A percentile compares a stretch with the other conserved stretches of the same genome.
These are phyloP conservation scores for Fulmarus glacialis DNA, from an alignment of 2,113 vertebrate species.

Conservation along the genomic window DNA sequence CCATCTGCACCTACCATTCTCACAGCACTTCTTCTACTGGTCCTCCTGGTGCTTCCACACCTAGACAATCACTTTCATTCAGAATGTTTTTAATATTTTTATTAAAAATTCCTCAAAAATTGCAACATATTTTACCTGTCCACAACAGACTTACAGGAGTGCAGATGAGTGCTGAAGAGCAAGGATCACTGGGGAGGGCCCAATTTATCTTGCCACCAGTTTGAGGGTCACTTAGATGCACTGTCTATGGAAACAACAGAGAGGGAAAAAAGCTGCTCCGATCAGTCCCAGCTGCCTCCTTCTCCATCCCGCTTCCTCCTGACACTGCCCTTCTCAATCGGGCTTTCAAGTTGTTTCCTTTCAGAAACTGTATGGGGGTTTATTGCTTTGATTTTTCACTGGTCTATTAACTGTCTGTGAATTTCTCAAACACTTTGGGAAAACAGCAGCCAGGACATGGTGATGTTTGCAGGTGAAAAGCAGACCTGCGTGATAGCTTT, in stretches of 20 bases:
- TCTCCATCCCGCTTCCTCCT: neutral
- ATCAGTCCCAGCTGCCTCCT: neutral
- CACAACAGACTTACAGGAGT: neutral
- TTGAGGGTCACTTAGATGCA: neutral
- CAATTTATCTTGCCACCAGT: neutral
- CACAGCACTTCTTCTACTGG: neutral
- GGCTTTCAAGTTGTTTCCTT: neutral
- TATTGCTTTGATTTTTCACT: neutral
- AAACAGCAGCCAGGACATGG: neutral
- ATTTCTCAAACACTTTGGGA: neutral
- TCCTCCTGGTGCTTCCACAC: neutral
- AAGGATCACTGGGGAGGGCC: neutral
- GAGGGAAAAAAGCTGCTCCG: neutral
- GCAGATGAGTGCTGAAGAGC: neutral
- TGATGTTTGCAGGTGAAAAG: neutral
- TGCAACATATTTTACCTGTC: neutral
- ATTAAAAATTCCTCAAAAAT: neutral
- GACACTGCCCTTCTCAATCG: neutral
- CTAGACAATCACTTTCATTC: neutral
- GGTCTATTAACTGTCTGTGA: neutral
- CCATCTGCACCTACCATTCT: neutral
- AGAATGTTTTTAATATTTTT: neutral
- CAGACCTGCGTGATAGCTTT: neutral
- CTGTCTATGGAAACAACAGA: neutral
- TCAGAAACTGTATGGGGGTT: neutral